Evolutionary conservation across 2,797 vertebrate species (phyloP).

Genomic region (Perodicticus potto): DNA sequence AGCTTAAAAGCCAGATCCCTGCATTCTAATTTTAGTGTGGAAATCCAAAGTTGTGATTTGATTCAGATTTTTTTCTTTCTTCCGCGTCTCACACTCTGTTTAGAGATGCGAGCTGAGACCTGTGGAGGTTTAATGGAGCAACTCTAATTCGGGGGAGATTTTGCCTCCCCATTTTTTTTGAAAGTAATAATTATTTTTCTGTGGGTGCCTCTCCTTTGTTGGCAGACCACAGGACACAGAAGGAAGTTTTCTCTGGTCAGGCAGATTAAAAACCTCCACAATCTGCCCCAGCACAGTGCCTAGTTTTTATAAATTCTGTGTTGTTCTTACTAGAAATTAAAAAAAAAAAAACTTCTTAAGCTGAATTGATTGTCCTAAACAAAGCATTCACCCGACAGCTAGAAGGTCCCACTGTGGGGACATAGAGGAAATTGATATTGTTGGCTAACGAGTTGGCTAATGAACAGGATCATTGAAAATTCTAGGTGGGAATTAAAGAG

Average conservation of each 20-base stretch:
- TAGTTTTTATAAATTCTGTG: not conserved
- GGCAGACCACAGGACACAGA: not conserved
- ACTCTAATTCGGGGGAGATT: not conserved
- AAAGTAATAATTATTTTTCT: not conserved
- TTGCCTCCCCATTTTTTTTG: too few relatives aligned
- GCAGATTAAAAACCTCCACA: not conserved
- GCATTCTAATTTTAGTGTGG: not conserved
- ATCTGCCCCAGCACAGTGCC: not conserved
- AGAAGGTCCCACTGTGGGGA: not conserved
- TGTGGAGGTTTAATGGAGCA: not conserved
- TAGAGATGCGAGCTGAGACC: not conserved
- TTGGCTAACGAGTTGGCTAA: not conserved
- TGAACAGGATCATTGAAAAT: not conserved
- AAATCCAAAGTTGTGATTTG: not conserved
- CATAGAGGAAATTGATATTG: not conserved
- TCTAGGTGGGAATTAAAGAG: not conserved
- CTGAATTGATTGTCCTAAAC: not conserved
- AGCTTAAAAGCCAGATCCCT: not conserved
- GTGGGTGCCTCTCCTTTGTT: not conserved
- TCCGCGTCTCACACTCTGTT: accelerated
- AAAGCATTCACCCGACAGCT: not conserved
- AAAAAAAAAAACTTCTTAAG: not conserved
- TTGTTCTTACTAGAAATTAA: not conserved
- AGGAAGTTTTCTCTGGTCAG: not conserved
- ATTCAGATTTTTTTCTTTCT: not conserved